phyloP scores from a whole-genome alignment of 30 jellyfish, hydroid and myxozoan genomes.

The Aurelia sp. region DNA sequence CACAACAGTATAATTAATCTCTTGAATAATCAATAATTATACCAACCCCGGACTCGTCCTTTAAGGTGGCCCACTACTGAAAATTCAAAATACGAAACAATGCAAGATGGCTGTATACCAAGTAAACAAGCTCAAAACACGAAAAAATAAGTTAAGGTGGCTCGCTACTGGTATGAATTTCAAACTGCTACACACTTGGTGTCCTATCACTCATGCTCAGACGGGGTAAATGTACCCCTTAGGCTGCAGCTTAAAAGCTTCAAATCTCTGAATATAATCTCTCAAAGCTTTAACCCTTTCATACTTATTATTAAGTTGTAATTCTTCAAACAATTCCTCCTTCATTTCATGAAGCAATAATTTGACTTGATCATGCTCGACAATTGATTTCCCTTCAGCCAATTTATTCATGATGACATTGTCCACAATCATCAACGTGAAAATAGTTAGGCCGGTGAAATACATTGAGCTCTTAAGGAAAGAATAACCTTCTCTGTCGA shows the following conservation, averaged over 20 bases:
- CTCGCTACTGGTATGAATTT: no score
- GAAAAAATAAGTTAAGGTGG: no score
- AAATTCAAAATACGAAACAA: no score
- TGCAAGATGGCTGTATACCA: no score
- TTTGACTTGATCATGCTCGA: slow-evolving; percentile 62
- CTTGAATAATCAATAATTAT: no score
- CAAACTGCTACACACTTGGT: no score
- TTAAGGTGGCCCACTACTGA: no score
- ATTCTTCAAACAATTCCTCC: slow-evolving; percentile 69
- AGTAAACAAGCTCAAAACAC: no score
- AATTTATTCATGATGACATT: slow-evolving; percentile 58
- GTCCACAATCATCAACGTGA: slow-evolving; percentile 52
- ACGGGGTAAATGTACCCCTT: slow-evolving; percentile 69
- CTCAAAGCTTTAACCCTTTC: slow-evolving; percentile 66
- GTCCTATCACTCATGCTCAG: neutral
- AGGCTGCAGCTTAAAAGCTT: slow-evolving; percentile 50
- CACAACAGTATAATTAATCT: no score
- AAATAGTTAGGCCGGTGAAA: slow-evolving; percentile 74
- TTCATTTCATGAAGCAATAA: slow-evolving; percentile 65
- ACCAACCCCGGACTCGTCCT: no score
- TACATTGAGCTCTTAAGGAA: slow-evolving; percentile 71
- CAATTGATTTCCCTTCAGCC: slow-evolving; percentile 45
- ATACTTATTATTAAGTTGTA: slow-evolving; percentile 58
- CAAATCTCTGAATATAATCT: slow-evolving; percentile 56
- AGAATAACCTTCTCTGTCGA: slow-evolving; percentile 49